Conservation (phyloP, 2,797 vertebrate species). For the Lutjanus campechanus region DNA sequence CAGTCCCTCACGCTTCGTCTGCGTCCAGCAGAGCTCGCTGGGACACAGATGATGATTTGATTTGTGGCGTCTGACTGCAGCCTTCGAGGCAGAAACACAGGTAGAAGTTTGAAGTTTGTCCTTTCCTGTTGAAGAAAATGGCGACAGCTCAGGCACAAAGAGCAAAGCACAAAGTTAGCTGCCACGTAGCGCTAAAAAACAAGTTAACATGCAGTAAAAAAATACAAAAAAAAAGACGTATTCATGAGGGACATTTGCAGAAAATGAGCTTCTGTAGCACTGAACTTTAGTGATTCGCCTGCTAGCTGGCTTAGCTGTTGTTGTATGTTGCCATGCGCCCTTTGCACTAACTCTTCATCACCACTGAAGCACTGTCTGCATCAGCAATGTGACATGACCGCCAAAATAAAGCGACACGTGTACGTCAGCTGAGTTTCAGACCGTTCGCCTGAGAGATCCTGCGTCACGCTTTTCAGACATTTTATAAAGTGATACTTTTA, state of each 20-base stretch:
- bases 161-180: conserved; percentile 65
- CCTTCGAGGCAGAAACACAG: neutral
- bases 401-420: neutral
- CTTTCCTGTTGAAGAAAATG: neutral
- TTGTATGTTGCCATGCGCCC: conserved; percentile 35
- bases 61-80: neutral
- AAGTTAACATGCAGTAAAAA: conserved; percentile 28
- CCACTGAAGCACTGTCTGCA: conserved; percentile 7
- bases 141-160: conserved; percentile 31
- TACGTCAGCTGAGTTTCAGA: neutral
- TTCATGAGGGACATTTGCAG: conserved; percentile 3
- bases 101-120: neutral
- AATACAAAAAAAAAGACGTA: no score
- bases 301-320: conserved; percentile 26
- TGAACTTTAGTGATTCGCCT: conserved; percentile 12
- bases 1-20: neutral
- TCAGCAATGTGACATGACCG: conserved; percentile 31
- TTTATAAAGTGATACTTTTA: no score
- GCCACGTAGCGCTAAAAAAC: conserved; percentile 5
- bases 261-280: conserved; percentile 33
- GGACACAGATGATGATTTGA: neutral
- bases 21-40: neutral
- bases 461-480: no score
- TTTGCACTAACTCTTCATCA: conserved; percentile 61
- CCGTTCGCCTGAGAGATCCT: no score